phyloP scores from a whole-genome alignment of 2,113 vertebrate species.

The Callipepla californica region DNA sequence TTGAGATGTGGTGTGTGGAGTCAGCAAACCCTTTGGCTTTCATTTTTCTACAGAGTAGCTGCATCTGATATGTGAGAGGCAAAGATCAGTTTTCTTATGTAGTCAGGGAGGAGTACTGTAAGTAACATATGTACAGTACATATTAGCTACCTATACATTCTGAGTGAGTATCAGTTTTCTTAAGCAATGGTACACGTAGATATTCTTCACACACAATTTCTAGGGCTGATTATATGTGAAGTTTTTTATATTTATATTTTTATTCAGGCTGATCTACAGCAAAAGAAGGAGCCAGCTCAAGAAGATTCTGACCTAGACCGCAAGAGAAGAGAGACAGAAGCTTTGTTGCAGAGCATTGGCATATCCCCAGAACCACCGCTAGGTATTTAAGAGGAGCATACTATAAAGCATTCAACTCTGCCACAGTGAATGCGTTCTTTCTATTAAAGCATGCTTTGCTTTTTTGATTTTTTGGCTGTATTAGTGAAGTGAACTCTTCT shows the following conservation, averaged over 20 bases:
- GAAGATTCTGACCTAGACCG: conserved; percentile 95
- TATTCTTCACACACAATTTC: background rate
- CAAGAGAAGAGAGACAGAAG: conserved; percentile 95
- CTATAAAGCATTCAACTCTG: conserved; percentile 36
- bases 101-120: background rate
- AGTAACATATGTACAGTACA: background rate
- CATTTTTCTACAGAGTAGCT: background rate
- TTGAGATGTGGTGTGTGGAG: background rate
- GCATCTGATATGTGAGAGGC: background rate
- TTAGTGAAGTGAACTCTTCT: conserved; percentile 63
- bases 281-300: conserved; percentile 89
- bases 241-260: background rate
- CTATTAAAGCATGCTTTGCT: conserved; percentile 62
- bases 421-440: conserved; percentile 22
- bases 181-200: background rate
- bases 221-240: background rate
- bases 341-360: conserved; percentile 95
- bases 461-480: conserved; percentile 61
- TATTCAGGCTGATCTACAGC: conserved; percentile 85
- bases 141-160: background rate
- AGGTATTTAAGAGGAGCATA: conserved; percentile 80
- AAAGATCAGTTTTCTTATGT: background rate
- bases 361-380: conserved; percentile 95
- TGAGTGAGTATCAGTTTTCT: background rate
- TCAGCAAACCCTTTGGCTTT: background rate